A percentile compares a stretch with the other conserved stretches of the same genome.
Conservation (phyloP, 2,113 vertebrate species). For the Orthochromis indermauri region DNA sequence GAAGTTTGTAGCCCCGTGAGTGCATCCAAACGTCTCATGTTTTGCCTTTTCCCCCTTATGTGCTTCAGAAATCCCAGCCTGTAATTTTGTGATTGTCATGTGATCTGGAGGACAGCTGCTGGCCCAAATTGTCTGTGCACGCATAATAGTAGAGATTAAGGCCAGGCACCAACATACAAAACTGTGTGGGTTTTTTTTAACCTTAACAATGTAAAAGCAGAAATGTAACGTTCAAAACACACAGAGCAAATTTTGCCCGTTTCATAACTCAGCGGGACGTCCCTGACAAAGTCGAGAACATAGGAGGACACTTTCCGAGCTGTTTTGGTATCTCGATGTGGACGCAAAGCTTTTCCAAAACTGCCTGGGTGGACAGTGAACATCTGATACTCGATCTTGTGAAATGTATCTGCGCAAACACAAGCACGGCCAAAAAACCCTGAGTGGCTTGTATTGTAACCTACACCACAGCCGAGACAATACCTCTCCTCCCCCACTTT, state of each 20-base stretch:
- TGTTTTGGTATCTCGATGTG: background rate
- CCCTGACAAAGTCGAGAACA: background rate
- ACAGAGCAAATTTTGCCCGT: background rate
- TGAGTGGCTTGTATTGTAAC: slow-evolving; percentile 8
- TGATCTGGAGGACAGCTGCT: background rate
- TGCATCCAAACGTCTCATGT: background rate
- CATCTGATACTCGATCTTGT: background rate
- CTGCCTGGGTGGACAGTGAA: background rate
- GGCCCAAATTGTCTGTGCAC: background rate
- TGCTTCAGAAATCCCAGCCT: background rate
- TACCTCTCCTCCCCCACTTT: background rate
- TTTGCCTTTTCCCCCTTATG: background rate
- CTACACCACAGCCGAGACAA: background rate
- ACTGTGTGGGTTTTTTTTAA: background rate
- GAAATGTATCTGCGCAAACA: background rate
- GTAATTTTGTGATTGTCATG: background rate
- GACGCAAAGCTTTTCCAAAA: background rate
- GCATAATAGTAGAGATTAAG: background rate
- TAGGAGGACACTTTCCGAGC: background rate
- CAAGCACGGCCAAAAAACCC: background rate
- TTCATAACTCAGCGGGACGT: background rate
- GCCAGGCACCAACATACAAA: background rate
- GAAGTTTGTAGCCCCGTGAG: background rate
- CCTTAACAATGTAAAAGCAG: background rate
- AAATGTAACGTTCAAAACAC: background rate